A percentile compares a stretch with the other conserved stretches of the same genome.
Evolutionary conservation across 2,113 vertebrate genomes (phyloP).

Genomic region (Sorex araneus): DNA sequence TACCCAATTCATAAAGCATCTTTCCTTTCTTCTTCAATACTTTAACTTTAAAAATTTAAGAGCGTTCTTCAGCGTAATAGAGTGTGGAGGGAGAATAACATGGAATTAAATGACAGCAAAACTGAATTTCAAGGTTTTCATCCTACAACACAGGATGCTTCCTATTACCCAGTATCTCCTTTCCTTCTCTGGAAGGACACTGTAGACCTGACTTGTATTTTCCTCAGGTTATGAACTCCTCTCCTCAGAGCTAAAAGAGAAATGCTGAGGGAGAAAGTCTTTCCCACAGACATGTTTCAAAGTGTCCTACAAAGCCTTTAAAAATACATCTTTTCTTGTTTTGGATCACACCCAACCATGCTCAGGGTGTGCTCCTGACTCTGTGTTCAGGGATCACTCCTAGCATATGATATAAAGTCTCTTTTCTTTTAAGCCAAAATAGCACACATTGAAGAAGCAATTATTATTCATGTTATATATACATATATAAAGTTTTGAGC

Average conservation of each 20-base stretch:
- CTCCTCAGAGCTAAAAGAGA: neutral
- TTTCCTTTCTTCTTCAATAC: conserved; percentile 16
- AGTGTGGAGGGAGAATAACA: neutral
- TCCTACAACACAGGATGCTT: neutral
- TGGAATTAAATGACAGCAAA: conserved; percentile 33
- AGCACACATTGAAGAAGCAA: neutral
- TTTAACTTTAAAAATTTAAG: conserved; percentile 27
- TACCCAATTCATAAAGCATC: neutral
- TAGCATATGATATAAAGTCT: no score
- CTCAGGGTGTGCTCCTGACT: no score
- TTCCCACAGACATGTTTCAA: neutral
- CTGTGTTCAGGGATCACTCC: no score
- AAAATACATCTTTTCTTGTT: no score
- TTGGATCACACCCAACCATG: no score
- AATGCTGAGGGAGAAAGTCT: neutral
- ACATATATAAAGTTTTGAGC: neutral
- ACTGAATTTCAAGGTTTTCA: conserved; percentile 36
- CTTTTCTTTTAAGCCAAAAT: neutral
- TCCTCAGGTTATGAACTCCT: neutral
- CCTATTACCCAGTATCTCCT: neutral
- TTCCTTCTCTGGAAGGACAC: neutral
- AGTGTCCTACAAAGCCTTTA: neutral
- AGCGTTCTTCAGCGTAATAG: conserved; percentile 8
- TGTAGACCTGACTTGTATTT: neutral
- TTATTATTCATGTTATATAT: neutral